phyloP scores from a whole-genome alignment of 2,113 vertebrate species.

The Oxyruncus cristatus region DNA sequence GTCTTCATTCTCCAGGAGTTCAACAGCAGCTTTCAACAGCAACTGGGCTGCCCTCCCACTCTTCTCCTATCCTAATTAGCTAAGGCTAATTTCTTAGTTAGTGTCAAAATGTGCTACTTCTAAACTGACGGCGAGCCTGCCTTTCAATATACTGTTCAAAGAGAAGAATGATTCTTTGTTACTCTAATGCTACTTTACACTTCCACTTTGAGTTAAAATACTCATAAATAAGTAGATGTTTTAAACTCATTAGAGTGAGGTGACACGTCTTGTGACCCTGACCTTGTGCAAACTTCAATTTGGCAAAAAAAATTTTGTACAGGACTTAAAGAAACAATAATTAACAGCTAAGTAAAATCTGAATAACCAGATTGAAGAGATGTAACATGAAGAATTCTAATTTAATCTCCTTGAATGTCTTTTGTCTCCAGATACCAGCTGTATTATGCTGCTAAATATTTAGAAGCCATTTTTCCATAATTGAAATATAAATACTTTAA shows the following conservation, averaged over 20 bases:
- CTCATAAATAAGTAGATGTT: not conserved
- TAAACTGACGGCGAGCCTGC: not conserved
- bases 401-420: not conserved
- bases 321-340: not conserved
- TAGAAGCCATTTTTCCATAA: not conserved
- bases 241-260: not conserved
- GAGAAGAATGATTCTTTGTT: not conserved
- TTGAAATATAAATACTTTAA: not conserved
- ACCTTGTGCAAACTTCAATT: not conserved
- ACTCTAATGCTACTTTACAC: not conserved
- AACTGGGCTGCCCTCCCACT: not conserved
- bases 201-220: not conserved
- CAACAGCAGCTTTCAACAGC: not conserved
- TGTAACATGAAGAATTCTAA: not conserved
- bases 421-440: not conserved
- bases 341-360: not conserved
- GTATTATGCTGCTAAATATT: not conserved
- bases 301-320: not conserved
- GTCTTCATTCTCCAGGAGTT: not conserved
- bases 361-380: not conserved
- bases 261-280: not conserved
- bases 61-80: not conserved
- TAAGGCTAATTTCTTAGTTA: not conserved
- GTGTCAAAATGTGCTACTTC: not conserved
- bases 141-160: not conserved